Conservation (phyloP, 2,113 vertebrate genomes). For the Emydocephalus ijimae region DNA sequence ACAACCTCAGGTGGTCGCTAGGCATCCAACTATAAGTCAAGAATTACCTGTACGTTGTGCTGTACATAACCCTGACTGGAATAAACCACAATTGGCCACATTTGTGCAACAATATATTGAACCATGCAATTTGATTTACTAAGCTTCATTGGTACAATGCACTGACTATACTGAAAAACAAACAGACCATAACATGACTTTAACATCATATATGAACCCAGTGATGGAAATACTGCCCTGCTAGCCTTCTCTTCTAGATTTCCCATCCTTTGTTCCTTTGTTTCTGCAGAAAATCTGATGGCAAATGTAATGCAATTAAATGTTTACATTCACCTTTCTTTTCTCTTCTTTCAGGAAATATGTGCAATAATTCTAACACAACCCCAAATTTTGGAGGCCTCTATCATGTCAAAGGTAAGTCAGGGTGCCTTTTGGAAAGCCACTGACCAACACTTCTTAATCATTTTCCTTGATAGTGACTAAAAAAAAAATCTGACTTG, state of each 20-base stretch:
- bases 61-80: neutral
- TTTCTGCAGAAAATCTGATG: neutral
- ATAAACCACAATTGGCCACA: neutral
- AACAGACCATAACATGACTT: neutral
- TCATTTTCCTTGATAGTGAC: neutral
- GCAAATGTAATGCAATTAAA: neutral
- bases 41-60: neutral
- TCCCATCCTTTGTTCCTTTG: neutral
- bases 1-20: neutral
- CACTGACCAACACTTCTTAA: neutral
- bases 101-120: neutral
- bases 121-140: neutral
- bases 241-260: neutral
- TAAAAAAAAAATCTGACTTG: neutral
- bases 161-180: neutral
- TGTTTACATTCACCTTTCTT: neutral
- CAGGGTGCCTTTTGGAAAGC: neutral
- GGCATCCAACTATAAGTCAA: neutral
- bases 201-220: neutral
- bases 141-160: neutral
- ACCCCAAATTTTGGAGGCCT: constrained; percentile 6
- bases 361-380: neutral
- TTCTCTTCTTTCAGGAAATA: constrained; percentile 6
- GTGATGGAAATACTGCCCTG: neutral
- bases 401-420: constrained; percentile 27